Evolutionary conservation across 2,888 invertebrate species (phyloP).

Genomic region (Embidobia sp.): DNA sequence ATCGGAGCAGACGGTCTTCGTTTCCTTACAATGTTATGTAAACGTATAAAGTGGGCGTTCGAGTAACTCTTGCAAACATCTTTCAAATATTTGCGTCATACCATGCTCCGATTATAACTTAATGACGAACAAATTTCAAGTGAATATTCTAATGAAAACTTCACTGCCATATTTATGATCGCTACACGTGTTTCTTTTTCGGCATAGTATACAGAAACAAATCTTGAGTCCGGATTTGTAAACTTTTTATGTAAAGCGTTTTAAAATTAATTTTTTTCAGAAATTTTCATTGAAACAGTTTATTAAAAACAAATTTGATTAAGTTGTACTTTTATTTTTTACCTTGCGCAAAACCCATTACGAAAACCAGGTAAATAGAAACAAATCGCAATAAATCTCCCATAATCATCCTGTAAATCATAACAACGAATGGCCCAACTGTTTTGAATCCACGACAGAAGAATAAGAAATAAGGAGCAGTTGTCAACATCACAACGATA

Average conservation of each 20-base stretch:
- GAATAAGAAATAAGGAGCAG: slow-evolving; percentile 97
- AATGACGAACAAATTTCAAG: slow-evolving; percentile 13
- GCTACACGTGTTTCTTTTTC: no score
- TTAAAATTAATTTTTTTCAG: no score
- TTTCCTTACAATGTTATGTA: no score
- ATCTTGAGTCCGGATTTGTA: no score
- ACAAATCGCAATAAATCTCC: slow-evolving; percentile 98
- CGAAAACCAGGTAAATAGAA: slow-evolving; percentile 97
- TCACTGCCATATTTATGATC: slow-evolving; percentile 6
- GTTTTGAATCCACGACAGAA: slow-evolving; percentile 99
- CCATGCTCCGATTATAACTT: slow-evolving; percentile 16
- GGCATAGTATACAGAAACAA: no score
- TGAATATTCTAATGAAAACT: background rate
- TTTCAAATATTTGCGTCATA: slow-evolving; percentile 36
- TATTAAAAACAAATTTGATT: no score
- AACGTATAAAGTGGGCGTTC: slow-evolving; percentile 24
- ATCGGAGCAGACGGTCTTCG: no score
- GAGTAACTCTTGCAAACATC: slow-evolving; percentile 7
- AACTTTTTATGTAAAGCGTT: no score
- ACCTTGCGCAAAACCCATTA: slow-evolving; percentile 98
- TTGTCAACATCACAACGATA: slow-evolving; percentile 96
- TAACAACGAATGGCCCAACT: slow-evolving; percentile 99
- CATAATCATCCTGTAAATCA: slow-evolving; percentile 99
- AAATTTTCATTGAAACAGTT: background rate
- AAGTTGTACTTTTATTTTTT: no score